Evolutionary conservation across 2,113 vertebrate species (phyloP), one percentile per base, ranked within the genome.

Genomic region (Desmodus rotundus): DNA sequence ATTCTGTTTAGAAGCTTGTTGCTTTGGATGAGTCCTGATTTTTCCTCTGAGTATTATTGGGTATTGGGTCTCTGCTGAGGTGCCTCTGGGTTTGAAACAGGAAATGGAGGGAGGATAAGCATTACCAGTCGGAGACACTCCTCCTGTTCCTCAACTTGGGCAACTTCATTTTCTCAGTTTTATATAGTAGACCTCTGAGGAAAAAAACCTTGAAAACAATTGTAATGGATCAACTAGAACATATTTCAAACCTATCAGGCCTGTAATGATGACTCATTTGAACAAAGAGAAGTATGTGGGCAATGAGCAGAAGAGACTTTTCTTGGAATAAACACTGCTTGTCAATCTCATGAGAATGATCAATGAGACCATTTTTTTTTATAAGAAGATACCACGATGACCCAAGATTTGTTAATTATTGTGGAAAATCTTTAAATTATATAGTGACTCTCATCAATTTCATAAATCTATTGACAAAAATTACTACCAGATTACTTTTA

Each of bases 241-340:
- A 52, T 41, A 50, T 68, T 94, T 78, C 68, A 78, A 76, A 56
- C 11, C 26, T 31, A 43, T 43, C 41, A 90, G 52, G 1, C 33
- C 54, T 78, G n/a, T 22, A 13, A 68, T 73, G 58, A 93, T 85
- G 52, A 73, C 4, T 87, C 78, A 85, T 54, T 50, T 82, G 65
- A 94, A 47, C 20, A 97, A 72, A 45, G n/a, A 81, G 36, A 95
- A 92, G 72, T 65, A 24, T 24, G 43, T n/a, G 58, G 80, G 14
- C 56, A 89, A 52, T 82, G 41, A 63, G 24, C 68, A 89, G 41
- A 87, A 90, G 54, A 96, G 8, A 89, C 13, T 89, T 95, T 87
- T 85, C 58, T 91, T 85, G 50, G 56, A 94, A 95, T 93, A 91
- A 95, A 92, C 20, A 61, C 31, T 67, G 54, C n/a, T 20, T 95